These are phyloP conservation scores for Acrobeloides nanus DNA, from an alignment of 2,888 invertebrate species.

Conservation along the genomic window DNA sequence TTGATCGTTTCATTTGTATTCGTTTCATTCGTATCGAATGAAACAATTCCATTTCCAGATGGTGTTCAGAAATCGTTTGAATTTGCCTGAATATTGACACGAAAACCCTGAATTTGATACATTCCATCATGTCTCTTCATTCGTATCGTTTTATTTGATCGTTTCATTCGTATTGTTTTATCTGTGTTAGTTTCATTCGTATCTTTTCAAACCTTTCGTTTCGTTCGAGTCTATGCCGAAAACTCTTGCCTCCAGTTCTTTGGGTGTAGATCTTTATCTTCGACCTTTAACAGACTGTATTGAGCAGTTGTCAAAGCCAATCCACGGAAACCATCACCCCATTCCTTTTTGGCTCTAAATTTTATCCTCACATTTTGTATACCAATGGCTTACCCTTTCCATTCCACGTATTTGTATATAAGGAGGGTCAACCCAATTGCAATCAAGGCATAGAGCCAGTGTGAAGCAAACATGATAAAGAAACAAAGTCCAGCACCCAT, in stretches of 20 bases:
- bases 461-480: slow-evolving; percentile 95
- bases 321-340: slow-evolving; percentile 98
- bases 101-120: no score
- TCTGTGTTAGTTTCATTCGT: no score
- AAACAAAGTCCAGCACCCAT: slow-evolving; percentile 80
- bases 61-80: no score
- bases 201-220: no score
- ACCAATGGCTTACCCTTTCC: slow-evolving; percentile 71
- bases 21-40: no score
- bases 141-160: no score
- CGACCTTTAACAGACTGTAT: slow-evolving; percentile 82
- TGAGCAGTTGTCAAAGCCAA: slow-evolving; percentile 92
- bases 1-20: no score
- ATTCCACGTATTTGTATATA: slow-evolving; percentile 96
- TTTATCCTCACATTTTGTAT: not conserved
- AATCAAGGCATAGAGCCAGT: slow-evolving; percentile 85
- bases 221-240: no score
- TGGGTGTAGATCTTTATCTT: slow-evolving; percentile 92
- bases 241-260: slow-evolving; percentile 77
- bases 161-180: no score
- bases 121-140: no score
- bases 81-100: no score
- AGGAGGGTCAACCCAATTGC: slow-evolving; percentile 86
- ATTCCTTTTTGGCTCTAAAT: slow-evolving; percentile 84
- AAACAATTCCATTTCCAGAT: no score